Evolutionary conservation across 1,140 invertebrate genomes (phyloP).

Genomic region (Diabrotica undecimpunctata): DNA sequence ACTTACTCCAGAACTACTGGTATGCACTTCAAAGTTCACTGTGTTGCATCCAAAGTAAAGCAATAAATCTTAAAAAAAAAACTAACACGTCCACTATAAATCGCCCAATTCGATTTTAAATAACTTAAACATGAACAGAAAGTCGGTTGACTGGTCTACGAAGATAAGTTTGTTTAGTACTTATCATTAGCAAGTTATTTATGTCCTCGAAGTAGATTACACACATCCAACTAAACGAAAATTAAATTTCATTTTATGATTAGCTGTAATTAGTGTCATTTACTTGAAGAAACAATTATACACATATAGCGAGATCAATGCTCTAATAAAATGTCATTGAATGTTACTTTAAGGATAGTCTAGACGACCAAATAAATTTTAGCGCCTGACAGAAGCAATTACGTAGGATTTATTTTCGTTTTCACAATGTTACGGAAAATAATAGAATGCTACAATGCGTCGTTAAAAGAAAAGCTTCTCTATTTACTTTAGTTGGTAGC

Average conservation of each 20-base stretch:
- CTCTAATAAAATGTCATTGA: slow-evolving; percentile 2
- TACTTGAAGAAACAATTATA: slow-evolving; percentile 3
- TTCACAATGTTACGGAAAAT: too few relatives aligned
- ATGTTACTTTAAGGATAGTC: neutral
- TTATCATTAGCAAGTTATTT: neutral
- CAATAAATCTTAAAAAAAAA: too few relatives aligned
- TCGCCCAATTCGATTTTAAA: too few relatives aligned
- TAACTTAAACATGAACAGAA: too few relatives aligned
- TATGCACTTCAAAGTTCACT: too few relatives aligned
- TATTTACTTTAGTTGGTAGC: too few relatives aligned
- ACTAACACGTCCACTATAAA: too few relatives aligned
- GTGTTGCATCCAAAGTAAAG: too few relatives aligned
- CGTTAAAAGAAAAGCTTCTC: too few relatives aligned
- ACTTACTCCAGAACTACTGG: too few relatives aligned
- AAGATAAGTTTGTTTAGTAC: neutral
- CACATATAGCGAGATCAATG: slow-evolving; percentile 1
- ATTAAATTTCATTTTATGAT: slow-evolving; percentile 1
- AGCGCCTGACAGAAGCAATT: neutral
- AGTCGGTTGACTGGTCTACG: neutral
- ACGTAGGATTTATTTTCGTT: neutral
- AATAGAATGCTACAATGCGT: too few relatives aligned
- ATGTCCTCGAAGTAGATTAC: neutral
- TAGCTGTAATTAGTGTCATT: neutral
- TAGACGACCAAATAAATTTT: slow-evolving; percentile 1
- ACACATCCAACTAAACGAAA: neutral